Base-by-base conservation (phyloP, 1,140 invertebrate species). In the Drosophila tristis region DNA sequence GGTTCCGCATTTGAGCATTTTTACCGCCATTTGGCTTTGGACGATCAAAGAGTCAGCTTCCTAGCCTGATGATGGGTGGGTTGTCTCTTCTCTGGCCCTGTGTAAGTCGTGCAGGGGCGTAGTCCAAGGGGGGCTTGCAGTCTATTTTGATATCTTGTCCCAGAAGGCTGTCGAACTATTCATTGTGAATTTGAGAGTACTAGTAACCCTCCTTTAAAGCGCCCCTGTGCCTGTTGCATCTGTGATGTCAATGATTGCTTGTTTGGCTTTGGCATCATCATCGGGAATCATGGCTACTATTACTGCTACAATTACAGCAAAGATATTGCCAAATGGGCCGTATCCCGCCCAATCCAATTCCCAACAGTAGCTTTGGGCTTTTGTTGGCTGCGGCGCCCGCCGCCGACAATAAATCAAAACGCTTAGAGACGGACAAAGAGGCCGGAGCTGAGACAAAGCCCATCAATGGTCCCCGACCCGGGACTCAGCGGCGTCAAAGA, bases 281-380 rank as follows among this genome's bases (percentile, higher is more conserved):
- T 61, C 42, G 44, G 55, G 74, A 74, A 78, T 78, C 70, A 57
- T 58, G 54, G 47, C 64, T 68, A 65, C 58, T 71, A 75, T 84
- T 84, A 84, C 70, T 71, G 77, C 80, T 73, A 85, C 81, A 85
- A 80, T 80, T 80, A 82, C 80, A 65, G 57, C 59, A 49, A 60
- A 63, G 60, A 48, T 64, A 84, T 82, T 82, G 59, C 81, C 77
- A 85, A 84, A 85, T 84, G 80, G 67, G 58, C 49, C 63, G 31
- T 39, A 73, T 73, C 70, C 68, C 72, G 59, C 45, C 75, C 50
- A 74, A 25, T 25, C 23, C 2, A 25, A 74, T 74, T 64, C 56
- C 65, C 70, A 60, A 57, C 58, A 67, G 58, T 74, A 70, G 70
- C 65, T 26, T 44, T 58, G 54, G 56, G 60, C 70, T 64, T 79